Conservation (phyloP, 2,113 vertebrate species). For the Pelmatolapia mariae region DNA sequence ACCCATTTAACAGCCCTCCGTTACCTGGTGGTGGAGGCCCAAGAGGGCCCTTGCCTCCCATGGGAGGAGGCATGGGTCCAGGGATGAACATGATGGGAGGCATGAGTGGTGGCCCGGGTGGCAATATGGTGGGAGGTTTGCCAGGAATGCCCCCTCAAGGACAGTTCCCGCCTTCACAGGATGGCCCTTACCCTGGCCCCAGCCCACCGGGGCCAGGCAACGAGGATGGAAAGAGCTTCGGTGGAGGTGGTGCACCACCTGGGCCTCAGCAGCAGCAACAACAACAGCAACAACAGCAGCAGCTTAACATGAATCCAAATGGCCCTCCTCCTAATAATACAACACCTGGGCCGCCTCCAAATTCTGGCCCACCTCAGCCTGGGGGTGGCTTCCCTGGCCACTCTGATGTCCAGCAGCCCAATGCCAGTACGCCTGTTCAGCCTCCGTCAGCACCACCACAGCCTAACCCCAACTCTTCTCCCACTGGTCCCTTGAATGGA, state of each 20-base stretch:
- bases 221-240: conserved; percentile 76
- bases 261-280: conserved; percentile 68
- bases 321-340: conserved; percentile 78
- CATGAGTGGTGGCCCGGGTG: conserved; percentile 70
- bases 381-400: conserved; percentile 75
- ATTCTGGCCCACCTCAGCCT: conserved; percentile 75
- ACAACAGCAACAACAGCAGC: conserved; percentile 68
- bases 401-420: conserved; percentile 69
- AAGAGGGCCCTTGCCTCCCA: conserved; percentile 71
- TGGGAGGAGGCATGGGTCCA: conserved; percentile 72
- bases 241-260: conserved; percentile 56
- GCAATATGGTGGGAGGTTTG: conserved; percentile 78
- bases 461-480: conserved; percentile 75
- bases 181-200: conserved; percentile 74
- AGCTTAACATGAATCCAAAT: conserved; percentile 72
- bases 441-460: conserved; percentile 66
- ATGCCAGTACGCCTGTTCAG: conserved; percentile 76
- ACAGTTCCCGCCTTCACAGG: conserved; percentile 81
- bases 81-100: conserved; percentile 77
- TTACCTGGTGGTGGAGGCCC: conserved; percentile 74
- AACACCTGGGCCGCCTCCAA: conserved; percentile 73
- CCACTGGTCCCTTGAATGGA: conserved; percentile 72
- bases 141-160: conserved; percentile 84
- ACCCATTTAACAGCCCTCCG: conserved; percentile 75
- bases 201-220: conserved; percentile 74